Evolutionary conservation across 35 echinoderm and acorn worm genomes (phyloP), one percentile per base, ranked within the genome.

Genomic region (Acanthaster planci): DNA sequence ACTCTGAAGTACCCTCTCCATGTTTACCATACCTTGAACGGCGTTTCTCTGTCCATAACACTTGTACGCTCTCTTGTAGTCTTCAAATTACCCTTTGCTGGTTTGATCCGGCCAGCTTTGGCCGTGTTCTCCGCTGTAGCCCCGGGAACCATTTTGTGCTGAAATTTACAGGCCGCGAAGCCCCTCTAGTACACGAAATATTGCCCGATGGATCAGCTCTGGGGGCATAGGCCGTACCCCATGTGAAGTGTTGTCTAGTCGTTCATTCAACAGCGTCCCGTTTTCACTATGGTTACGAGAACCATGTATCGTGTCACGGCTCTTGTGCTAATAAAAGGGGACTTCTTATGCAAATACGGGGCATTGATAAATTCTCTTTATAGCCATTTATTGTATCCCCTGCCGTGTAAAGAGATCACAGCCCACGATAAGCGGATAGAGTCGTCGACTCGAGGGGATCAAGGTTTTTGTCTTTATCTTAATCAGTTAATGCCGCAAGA

Each of bases 301-400:
- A 23, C 26, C 34, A 72, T 29, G 64, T 19, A 72, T 26, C 34
- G 64, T 72, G 64, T 72, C 64, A 9, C 18, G 18, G 19, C 10
- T 10, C 12, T 29, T 35, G 64, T 0, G 26, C 64, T 34, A 72
- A 72, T 72, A 72, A 72, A 72, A 72, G 64, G 19, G 19, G 4
- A 47, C 64, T 72, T 72, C 64, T 72, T 72, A 72, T 72, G 64
- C 64, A 72, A 72, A 72, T 72, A 72, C 10, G 34, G 26, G 14
- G 14, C 30, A 72, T 72, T 72, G 64, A 72, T 72, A 26, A 35
- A 0, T 72, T 26, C 6, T 72, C 23, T 10, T 14, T 27, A 31
- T 26, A 26, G 64, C 23, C 64, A 29, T 26, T 26, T 31, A 35
- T 72, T 31, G 64, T 30, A 72, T 72, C 64, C 15, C 10, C 64